phyloP scores from a whole-genome alignment of 2,888 invertebrate species.

The Boloria euphrosyne region DNA sequence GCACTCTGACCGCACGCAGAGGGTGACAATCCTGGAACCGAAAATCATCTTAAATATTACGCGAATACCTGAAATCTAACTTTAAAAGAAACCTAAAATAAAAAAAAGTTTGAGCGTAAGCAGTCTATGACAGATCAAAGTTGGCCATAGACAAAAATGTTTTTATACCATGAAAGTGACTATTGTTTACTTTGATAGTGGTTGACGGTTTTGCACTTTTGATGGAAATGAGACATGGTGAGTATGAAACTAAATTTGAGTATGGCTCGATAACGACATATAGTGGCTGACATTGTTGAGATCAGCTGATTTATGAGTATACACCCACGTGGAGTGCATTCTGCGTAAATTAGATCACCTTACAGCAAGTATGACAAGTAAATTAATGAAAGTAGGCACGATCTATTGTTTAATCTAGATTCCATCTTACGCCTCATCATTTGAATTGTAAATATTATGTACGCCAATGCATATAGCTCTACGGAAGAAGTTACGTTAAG shows the following conservation, averaged over 20 bases:
- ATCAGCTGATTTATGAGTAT: slow-evolving; percentile 28
- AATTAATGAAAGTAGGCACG: slow-evolving; percentile 33
- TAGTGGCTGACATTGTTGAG: background rate
- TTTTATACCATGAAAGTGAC: slow-evolving; percentile 23
- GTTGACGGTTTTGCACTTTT: slow-evolving; percentile 22
- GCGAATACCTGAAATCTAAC: slow-evolving; percentile 21
- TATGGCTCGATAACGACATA: background rate
- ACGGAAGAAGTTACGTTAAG: slow-evolving; percentile 13
- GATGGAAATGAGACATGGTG: slow-evolving; percentile 36
- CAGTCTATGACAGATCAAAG: background rate
- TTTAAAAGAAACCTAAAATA: slow-evolving; percentile 2
- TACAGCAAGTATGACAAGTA: slow-evolving; percentile 27
- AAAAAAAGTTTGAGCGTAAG: background rate
- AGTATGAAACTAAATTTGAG: slow-evolving; percentile 25
- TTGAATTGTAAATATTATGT: slow-evolving; percentile 45
- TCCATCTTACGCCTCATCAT: slow-evolving; percentile 30
- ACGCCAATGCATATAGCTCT: slow-evolving; percentile 10
- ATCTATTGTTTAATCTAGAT: slow-evolving; percentile 24
- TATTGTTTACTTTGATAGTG: slow-evolving; percentile 32
- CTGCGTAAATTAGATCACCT: slow-evolving; percentile 36
- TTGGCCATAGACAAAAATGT: slow-evolving; percentile 25
- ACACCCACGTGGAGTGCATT: slow-evolving; percentile 32
- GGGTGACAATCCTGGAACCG: slow-evolving; percentile 40
- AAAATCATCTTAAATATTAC: slow-evolving; percentile 19
- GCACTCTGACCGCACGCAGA: slow-evolving; percentile 67